Percentiles rank a stretch among this genome's conserved stretches.
phyloP scores from a whole-genome alignment of 2,888 invertebrate species.

The Brachyptera putata region DNA sequence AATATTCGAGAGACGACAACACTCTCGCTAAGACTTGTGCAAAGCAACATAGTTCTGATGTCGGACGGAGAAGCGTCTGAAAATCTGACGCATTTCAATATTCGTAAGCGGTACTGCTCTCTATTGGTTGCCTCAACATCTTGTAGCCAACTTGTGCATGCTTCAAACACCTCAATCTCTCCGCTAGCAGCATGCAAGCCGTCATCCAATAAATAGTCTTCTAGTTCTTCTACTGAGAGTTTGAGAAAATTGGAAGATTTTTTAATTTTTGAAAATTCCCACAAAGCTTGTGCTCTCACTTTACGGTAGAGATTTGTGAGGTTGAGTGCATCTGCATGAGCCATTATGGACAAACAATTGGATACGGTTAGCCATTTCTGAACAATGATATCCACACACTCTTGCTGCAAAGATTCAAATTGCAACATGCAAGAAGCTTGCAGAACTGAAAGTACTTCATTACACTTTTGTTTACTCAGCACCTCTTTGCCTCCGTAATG shows the following conservation, averaged over 20 bases:
- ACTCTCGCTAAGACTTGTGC: conserved; percentile 24
- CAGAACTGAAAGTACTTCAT: conserved; percentile 40
- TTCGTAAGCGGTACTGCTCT: conserved; percentile 13
- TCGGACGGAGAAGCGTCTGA: conserved; percentile 26
- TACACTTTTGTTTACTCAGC: conserved; percentile 37
- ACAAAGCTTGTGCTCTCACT: conserved; percentile 33
- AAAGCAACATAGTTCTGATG: conserved; percentile 31
- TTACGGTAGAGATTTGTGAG: conserved; percentile 29
- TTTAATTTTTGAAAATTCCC: conserved; percentile 34
- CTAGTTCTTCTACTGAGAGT: conserved; percentile 28
- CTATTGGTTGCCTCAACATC: conserved; percentile 21
- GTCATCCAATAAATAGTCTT: conserved; percentile 28
- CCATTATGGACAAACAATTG: conserved; percentile 34
- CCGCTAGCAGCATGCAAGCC: conserved; percentile 27
- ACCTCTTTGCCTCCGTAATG: conserved; percentile 36
- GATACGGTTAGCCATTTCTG: conserved; percentile 29
- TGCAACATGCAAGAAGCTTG: conserved; percentile 46
- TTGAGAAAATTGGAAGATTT: conserved; percentile 30
- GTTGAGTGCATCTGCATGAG: conserved; percentile 31
- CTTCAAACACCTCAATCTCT: conserved; percentile 34
- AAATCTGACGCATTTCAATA: conserved; percentile 32
- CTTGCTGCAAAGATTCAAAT: conserved; percentile 41
- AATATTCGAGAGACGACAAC: no score
- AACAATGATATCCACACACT: conserved; percentile 35
- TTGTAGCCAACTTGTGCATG: conserved; percentile 35